Evolutionary conservation across 2,113 vertebrate genomes (phyloP).

Genomic region (Rhinolophus ferrumequinum): DNA sequence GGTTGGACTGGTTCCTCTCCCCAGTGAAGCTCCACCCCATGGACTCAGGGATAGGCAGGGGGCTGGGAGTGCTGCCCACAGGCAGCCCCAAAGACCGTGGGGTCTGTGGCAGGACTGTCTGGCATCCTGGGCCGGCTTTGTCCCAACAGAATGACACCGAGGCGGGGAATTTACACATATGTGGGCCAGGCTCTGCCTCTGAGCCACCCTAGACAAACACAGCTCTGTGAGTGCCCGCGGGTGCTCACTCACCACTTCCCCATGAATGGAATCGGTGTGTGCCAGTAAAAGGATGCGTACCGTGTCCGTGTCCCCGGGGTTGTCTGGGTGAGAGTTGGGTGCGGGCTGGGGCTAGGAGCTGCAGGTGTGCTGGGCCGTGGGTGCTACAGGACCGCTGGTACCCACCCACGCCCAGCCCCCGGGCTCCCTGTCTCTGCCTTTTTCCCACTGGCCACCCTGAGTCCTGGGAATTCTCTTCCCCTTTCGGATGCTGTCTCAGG

Average conservation of each 20-base stretch:
- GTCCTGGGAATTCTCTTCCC: not conserved
- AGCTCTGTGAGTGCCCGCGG: not conserved
- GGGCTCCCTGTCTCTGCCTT: not conserved
- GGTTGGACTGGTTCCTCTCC: not conserved
- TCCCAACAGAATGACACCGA: not conserved
- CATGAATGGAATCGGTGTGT: rapidly evolving
- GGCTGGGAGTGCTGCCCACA: too few relatives aligned
- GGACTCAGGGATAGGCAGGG: not conserved
- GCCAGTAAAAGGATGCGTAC: not conserved
- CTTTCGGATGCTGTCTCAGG: not conserved
- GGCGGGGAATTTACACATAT: not conserved
- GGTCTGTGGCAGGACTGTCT: not conserved
- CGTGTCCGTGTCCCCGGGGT: not conserved
- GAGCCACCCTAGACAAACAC: not conserved
- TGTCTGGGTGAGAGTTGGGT: not conserved
- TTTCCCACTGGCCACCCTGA: not conserved
- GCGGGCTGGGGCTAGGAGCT: not conserved
- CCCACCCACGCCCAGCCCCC: not conserved
- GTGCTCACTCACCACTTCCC: not conserved
- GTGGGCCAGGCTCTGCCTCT: not conserved
- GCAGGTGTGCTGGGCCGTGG: not conserved
- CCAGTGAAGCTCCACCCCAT: not conserved
- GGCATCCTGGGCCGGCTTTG: not conserved
- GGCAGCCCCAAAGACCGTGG: not conserved
- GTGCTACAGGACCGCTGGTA: not conserved